A percentile compares a stretch with the other conserved stretches of the same genome.
phyloP scores from a whole-genome alignment of 1,140 invertebrate species.

The Apis mellifera region Amel_HAv3.1 CM009932.2:14234001-14234500 shows the following conservation, averaged over 20 bases:
- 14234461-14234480: too few species aligned
- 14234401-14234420: too few species aligned
- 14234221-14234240: constrained; percentile 53
- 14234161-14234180: constrained; percentile 55
- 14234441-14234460: too few species aligned
- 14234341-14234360: constrained; percentile 74
- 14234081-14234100: constrained; percentile 55
- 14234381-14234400: constrained; percentile 2
- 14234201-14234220: constrained; percentile 71
- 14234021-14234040: too few species aligned
- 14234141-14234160: constrained; percentile 48
- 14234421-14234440: too few species aligned
- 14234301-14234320: constrained; percentile 73
- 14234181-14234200: constrained; percentile 70
- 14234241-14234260: constrained; percentile 62
- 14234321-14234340: constrained; percentile 67
- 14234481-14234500: too few species aligned
- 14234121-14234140: constrained; percentile 62
- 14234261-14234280: constrained; percentile 71
- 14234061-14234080: constrained; percentile 2
- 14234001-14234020: too few species aligned
- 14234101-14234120: constrained; percentile 52
- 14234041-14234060: too few species aligned
- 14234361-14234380: constrained; percentile 62
- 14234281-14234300: constrained; percentile 72